These are phyloP conservation scores for Mormyrops boulengeri DNA, from an alignment of 2,797 vertebrate genomes.

Conservation along the genomic window DNA sequence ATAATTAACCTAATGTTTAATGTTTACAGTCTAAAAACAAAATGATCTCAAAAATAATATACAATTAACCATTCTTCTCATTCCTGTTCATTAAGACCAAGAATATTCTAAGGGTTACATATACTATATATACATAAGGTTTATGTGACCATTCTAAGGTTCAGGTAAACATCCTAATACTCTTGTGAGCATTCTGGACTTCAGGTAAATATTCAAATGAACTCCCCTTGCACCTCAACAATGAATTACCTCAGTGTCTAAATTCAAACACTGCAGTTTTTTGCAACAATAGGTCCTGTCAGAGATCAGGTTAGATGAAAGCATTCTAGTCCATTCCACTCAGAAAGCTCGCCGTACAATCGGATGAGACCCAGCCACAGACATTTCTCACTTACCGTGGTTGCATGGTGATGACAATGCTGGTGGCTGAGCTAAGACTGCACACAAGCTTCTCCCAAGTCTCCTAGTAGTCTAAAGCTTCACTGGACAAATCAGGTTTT, in stretches of 20 bases:
- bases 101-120: background rate
- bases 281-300: background rate
- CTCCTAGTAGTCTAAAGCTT: slow-evolving; percentile 19
- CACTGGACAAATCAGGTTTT: slow-evolving; percentile 36
- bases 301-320: background rate
- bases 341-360: background rate
- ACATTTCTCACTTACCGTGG: background rate
- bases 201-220: background rate
- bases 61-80: background rate
- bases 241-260: background rate
- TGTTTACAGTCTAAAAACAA: background rate
- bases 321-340: background rate
- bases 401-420: background rate
- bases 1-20: background rate
- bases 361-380: background rate
- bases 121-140: background rate
- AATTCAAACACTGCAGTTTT: background rate
- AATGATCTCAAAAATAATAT: background rate
- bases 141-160: background rate
- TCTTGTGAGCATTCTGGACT: background rate
- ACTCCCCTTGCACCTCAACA: background rate
- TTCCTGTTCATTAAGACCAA: background rate
- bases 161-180: background rate
- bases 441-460: background rate
- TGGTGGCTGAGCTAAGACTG: background rate